These are phyloP conservation scores for Scaptomyza montana DNA, from an alignment of 1,140 invertebrate genomes.

Conservation along the genomic window DNA sequence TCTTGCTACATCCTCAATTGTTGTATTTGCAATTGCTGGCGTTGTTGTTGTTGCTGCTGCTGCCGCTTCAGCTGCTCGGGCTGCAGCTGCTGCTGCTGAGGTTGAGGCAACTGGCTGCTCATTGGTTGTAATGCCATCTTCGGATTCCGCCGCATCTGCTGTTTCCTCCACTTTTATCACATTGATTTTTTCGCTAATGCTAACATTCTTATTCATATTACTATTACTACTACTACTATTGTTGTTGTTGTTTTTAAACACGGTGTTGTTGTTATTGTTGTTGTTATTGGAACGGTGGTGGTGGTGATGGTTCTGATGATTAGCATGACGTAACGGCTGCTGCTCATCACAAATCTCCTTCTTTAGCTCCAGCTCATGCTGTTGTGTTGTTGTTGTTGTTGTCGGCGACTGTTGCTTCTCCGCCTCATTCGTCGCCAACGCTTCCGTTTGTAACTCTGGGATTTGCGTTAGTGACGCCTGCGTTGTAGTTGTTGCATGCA, in stretches of 20 bases:
- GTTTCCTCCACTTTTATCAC: constrained; percentile 77
- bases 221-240: constrained; percentile 79
- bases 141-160: constrained; percentile 52
- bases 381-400: constrained; percentile 2
- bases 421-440: constrained; percentile 8
- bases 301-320: constrained; percentile 50
- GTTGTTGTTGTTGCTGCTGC: constrained; percentile 24
- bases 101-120: constrained; percentile 67
- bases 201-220: constrained; percentile 82
- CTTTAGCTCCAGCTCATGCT: constrained; percentile 30
- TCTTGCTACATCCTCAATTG: constrained; percentile 60
- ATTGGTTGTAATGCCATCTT: constrained; percentile 15
- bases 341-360: constrained; percentile 39
- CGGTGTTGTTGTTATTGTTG: constrained; percentile 66
- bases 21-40: not conserved
- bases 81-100: constrained; percentile 63
- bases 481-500: constrained; percentile 17
- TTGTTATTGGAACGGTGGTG: constrained; percentile 75
- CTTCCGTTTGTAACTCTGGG: constrained; percentile 23
- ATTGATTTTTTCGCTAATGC: constrained; percentile 82
- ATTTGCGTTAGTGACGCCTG: not conserved
- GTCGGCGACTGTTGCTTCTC: constrained; percentile 28
- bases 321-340: constrained; percentile 45
- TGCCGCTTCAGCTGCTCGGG: constrained; percentile 50
- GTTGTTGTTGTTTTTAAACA: constrained; percentile 74